phyloP scores from a whole-genome alignment of 2,888 invertebrate genomes.

The Tipula vernalis region DNA sequence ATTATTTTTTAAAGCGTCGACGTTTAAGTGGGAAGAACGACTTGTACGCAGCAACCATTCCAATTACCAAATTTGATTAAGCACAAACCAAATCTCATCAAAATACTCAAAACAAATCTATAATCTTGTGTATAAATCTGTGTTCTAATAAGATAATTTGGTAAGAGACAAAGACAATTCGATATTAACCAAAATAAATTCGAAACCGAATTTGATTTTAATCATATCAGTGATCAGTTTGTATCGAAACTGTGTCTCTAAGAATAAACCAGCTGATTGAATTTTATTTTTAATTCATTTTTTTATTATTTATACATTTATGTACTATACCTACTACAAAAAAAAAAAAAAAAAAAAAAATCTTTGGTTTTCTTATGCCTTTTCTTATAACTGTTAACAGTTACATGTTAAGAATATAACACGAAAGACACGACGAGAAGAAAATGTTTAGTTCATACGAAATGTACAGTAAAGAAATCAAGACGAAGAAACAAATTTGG shows the following conservation, averaged over 20 bases:
- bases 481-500: not conserved
- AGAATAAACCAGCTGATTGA: not conserved
- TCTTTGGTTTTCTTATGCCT: not conserved
- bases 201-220: not conserved
- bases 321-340: not conserved
- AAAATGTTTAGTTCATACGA: not conserved
- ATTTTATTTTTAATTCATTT: not conserved
- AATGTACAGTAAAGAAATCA: not conserved
- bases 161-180: too few species aligned
- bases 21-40: not conserved
- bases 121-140: too few species aligned
- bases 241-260: not conserved
- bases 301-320: not conserved
- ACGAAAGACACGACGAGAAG: conserved; percentile 4
- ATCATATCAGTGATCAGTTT: not conserved
- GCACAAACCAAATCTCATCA: too few species aligned
- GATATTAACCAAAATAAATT: too few species aligned
- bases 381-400: conserved; percentile 4
- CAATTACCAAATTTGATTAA: too few species aligned
- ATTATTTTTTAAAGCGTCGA: too few species aligned
- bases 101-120: too few species aligned
- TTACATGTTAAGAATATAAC: not conserved
- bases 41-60: too few species aligned
- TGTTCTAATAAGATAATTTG: too few species aligned
- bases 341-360: not conserved